These are phyloP conservation scores for Drosophila mimetica DNA, from an alignment of 2,888 invertebrate species.

Conservation along the genomic window DNA sequence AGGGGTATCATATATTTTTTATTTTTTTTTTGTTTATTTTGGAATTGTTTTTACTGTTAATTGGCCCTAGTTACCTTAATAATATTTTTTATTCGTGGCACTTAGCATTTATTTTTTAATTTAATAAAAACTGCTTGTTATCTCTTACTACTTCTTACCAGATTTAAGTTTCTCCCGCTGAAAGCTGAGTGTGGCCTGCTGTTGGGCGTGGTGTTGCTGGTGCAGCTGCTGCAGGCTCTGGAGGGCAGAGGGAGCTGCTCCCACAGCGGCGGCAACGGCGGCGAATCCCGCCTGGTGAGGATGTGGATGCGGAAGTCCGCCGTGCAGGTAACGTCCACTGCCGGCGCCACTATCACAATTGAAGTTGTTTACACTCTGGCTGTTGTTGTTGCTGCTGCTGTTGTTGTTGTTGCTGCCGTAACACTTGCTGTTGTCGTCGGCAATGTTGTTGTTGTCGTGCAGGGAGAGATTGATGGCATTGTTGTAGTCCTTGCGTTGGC, in stretches of 20 bases:
- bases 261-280: conserved; percentile 73
- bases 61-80: too few relatives aligned
- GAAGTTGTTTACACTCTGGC: conserved; percentile 79
- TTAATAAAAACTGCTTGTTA: too few relatives aligned
- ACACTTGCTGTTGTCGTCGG: conserved; percentile 30
- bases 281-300: conserved; percentile 75
- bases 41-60: too few relatives aligned
- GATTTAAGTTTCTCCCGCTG: conserved; percentile 83
- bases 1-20: too few relatives aligned
- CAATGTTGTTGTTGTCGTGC: conserved; percentile 70
- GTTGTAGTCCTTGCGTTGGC: conserved; percentile 82
- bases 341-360: conserved; percentile 81
- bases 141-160: conserved; percentile 59
- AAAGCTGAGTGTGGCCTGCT: conserved; percentile 79
- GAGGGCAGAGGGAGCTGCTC: conserved; percentile 81
- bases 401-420: conserved; percentile 45
- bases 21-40: too few relatives aligned
- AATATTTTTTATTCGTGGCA: too few relatives aligned
- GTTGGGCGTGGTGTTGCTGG: conserved; percentile 84
- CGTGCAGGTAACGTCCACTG: conserved; percentile 70
- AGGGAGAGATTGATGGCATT: conserved; percentile 84
- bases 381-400: conserved; percentile 50
- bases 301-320: conserved; percentile 61
- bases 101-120: too few relatives aligned
- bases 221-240: conserved; percentile 84